phyloP scores from a whole-genome alignment of 2,797 vertebrate species.

The Eutrigla gurnardus region DNA sequence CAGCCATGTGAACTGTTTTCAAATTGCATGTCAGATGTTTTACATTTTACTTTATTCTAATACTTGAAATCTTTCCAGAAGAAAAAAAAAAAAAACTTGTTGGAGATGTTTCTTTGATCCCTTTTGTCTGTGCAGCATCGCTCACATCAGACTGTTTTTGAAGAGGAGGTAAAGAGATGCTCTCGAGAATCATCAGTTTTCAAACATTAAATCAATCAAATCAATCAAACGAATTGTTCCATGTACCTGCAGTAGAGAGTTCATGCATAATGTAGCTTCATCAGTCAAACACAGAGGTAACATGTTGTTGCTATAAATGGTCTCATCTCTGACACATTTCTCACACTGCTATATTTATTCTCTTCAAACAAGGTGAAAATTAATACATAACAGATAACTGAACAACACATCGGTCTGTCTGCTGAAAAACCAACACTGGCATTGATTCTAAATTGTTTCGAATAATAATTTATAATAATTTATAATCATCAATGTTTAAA shows the following conservation, averaged over 20 bases:
- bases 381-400: constrained; percentile 4
- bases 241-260: background rate
- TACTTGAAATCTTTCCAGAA: no score
- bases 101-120: constrained; percentile 13
- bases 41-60: background rate
- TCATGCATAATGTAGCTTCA: constrained; percentile 1
- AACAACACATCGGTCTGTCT: background rate
- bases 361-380: constrained; percentile 7
- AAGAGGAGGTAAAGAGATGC: background rate
- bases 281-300: constrained; percentile 23
- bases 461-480: background rate
- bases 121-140: background rate
- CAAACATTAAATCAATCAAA: background rate
- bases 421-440: background rate
- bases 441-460: constrained; percentile 4
- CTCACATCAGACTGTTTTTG: background rate
- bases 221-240: background rate
- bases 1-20: background rate
- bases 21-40: background rate
- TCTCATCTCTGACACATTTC: constrained; percentile 15
- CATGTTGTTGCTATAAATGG: constrained; percentile 16
- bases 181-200: background rate
- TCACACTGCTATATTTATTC: constrained; percentile 28
- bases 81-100: background rate
- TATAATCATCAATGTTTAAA: constrained; percentile 11